phyloP scores from a whole-genome alignment of 2,797 vertebrate genomes.

The Acanthis flammea region DNA sequence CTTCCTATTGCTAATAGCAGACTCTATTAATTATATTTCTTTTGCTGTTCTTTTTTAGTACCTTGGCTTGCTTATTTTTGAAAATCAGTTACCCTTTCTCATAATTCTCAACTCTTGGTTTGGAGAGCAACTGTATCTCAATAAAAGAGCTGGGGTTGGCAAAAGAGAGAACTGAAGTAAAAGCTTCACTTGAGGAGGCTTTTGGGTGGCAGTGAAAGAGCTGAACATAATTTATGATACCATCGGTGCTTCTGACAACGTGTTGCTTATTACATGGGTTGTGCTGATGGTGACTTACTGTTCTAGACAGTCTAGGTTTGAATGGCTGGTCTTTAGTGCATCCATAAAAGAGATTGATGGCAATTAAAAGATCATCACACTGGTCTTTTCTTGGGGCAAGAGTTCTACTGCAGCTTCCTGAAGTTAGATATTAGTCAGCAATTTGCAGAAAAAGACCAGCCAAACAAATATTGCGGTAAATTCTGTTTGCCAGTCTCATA shows the following conservation, averaged over 20 bases:
- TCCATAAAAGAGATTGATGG: conserved; percentile 37
- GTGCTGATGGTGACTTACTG: conserved; percentile 60
- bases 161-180: neutral
- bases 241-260: conserved; percentile 41
- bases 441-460: neutral
- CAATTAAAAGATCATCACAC: conserved; percentile 17
- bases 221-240: conserved; percentile 55
- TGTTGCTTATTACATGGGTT: conserved; percentile 62
- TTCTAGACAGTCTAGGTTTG: conserved; percentile 50
- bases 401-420: neutral
- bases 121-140: neutral
- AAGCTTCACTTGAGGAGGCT: neutral
- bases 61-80: neutral
- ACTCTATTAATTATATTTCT: neutral
- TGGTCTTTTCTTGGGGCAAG: neutral
- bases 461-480: neutral
- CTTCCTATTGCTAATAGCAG: neutral
- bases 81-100: neutral
- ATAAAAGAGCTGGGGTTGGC: neutral
- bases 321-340: conserved; percentile 52
- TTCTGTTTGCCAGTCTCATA: conserved; percentile 5
- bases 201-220: conserved; percentile 12
- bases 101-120: neutral
- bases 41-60: neutral
- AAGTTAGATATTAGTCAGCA: neutral